Evolutionary conservation across 2,888 invertebrate genomes (phyloP).

Genomic region (Petrolisthes manimaculis): DNA sequence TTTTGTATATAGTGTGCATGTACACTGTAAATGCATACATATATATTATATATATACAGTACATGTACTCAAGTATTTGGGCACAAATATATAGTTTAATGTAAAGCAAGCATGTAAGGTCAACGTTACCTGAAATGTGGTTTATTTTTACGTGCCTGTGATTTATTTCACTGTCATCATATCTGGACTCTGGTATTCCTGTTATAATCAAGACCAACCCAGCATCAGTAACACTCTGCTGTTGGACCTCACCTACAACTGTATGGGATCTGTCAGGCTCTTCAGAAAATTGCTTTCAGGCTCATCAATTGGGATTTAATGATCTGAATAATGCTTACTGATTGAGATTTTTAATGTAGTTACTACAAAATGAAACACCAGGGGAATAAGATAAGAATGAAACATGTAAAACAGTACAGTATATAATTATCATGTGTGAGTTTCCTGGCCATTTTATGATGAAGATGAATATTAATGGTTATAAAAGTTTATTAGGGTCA

Average conservation of each 20-base stretch:
- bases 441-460: too few species aligned
- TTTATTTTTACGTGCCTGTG: conserved; percentile 55
- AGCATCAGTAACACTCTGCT: neutral
- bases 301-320: too few species aligned
- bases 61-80: conserved; percentile 56
- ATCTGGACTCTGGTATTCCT: conserved; percentile 25
- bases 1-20: conserved; percentile 59
- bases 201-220: neutral
- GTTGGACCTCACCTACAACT: conserved; percentile 1
- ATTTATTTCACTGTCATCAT: conserved; percentile 44
- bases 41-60: conserved; percentile 14
- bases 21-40: conserved; percentile 53
- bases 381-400: too few species aligned
- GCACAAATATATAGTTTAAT: conserved; percentile 59
- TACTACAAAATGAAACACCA: too few species aligned
- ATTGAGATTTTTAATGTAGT: too few species aligned
- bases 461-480: too few species aligned
- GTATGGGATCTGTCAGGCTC: conserved; percentile 11
- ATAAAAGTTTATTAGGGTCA: too few species aligned
- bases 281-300: neutral
- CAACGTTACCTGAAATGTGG: conserved; percentile 42
- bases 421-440: too few species aligned
- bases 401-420: too few species aligned
- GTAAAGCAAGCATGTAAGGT: conserved; percentile 54
- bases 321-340: too few species aligned